A percentile compares a stretch with the other conserved stretches of the same genome.
phyloP scores from a whole-genome alignment of 92 coral and sea anemone species.

The Blastomussa wellsi region DNA sequence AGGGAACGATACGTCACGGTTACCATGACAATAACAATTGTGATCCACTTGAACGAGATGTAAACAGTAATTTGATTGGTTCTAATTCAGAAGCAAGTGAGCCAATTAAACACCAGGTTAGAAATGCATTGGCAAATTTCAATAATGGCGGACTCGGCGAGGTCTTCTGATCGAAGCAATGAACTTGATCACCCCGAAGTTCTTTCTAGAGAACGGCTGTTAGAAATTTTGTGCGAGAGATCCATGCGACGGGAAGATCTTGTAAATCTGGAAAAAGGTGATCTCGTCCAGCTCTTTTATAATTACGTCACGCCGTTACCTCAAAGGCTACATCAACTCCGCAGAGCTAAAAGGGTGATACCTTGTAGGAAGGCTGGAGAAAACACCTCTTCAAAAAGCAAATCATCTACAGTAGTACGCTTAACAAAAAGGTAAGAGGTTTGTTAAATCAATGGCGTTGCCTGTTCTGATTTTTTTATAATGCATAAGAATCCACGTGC shows the following conservation, averaged over 20 bases:
- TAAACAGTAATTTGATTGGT: constrained; percentile 36
- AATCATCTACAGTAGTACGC: constrained; percentile 10
- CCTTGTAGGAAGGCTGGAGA: constrained; percentile 40
- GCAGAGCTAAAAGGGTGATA: constrained; percentile 68
- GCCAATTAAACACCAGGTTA: constrained; percentile 24
- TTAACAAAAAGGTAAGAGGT: constrained; percentile 63
- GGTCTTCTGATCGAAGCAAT: background rate
- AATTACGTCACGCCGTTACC: constrained; percentile 86
- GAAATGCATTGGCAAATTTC: background rate
- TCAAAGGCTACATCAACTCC: constrained; percentile 81
- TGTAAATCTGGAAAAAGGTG: constrained; percentile 65
- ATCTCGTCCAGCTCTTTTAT: constrained; percentile 78
- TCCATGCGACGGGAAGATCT: constrained; percentile 69
- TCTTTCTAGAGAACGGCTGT: constrained; percentile 77
- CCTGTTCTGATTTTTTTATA: background rate
- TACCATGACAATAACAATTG: constrained; percentile 68
- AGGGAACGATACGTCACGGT: constrained; percentile 76
- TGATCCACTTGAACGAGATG: background rate
- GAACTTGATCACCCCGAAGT: constrained; percentile 84
- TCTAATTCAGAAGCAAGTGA: background rate
- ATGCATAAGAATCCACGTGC: no score
- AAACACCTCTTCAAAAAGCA: constrained; percentile 1
- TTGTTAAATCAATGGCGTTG: background rate
- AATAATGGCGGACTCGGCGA: constrained; percentile 38
- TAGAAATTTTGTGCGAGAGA: constrained; percentile 74